A percentile compares a stretch with the other conserved stretches of the same genome.
Evolutionary conservation across 2,113 vertebrate species (phyloP).

Genomic region (Hippotragus niger): DNA sequence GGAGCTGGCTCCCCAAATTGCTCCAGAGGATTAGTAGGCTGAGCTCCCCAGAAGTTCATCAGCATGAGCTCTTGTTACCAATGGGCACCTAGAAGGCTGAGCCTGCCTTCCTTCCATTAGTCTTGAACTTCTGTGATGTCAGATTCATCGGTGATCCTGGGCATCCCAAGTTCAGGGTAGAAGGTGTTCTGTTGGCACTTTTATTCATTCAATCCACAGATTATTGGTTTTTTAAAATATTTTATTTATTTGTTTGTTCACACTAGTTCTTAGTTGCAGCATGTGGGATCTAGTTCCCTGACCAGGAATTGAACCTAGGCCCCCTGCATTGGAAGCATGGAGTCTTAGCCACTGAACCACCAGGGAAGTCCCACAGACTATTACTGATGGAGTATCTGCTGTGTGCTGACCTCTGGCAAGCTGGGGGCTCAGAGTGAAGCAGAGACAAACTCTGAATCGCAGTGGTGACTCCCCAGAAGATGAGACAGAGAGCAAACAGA

Average conservation of each 20-base stretch:
- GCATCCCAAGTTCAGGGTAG: background rate
- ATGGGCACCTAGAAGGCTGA: fast-evolving
- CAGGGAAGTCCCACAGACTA: background rate
- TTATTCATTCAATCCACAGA: background rate
- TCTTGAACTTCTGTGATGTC: background rate
- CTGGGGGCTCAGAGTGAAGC: background rate
- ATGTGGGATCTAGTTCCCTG: background rate
- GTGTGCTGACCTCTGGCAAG: background rate
- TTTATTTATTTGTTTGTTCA: background rate
- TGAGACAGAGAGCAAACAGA: background rate
- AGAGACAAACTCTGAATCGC: fast-evolving
- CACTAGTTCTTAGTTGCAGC: background rate
- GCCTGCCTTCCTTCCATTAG: background rate
- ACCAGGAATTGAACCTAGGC: background rate
- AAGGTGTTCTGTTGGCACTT: background rate
- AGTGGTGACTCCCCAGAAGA: too few relatives aligned
- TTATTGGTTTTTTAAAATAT: background rate
- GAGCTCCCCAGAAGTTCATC: background rate
- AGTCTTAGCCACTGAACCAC: background rate
- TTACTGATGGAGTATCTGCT: background rate
- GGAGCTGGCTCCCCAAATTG: background rate
- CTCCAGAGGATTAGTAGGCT: background rate
- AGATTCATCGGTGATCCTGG: background rate
- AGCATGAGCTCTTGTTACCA: fast-evolving
- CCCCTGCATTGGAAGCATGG: background rate